Evolutionary conservation across 2,797 vertebrate species (phyloP).

Genomic region (Chromobotia macracanthus): DNA sequence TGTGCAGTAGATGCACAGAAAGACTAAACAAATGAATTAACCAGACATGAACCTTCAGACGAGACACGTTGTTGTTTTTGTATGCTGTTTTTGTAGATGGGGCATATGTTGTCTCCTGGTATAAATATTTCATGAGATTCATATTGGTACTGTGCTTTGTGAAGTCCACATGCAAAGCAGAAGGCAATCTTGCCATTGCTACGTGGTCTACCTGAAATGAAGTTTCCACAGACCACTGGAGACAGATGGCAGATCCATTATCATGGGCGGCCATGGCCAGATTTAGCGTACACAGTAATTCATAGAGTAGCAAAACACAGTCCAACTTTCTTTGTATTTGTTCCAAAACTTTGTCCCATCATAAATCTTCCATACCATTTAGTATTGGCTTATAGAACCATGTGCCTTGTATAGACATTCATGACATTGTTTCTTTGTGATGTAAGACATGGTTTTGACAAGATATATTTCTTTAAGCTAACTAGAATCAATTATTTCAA

Average conservation of each 20-base stretch:
- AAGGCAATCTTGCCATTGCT: constrained; percentile 59
- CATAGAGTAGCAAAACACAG: not conserved
- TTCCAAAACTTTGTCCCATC: not conserved
- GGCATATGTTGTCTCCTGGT: constrained; percentile 43
- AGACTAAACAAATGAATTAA: constrained; percentile 36
- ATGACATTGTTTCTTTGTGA: no score
- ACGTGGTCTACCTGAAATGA: constrained; percentile 60
- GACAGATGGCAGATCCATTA: constrained; percentile 74
- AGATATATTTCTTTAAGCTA: no score
- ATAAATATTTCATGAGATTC: constrained; percentile 73
- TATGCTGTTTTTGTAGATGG: constrained; percentile 28
- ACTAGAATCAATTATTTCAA: no score
- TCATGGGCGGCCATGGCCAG: constrained; percentile 55
- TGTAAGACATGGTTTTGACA: no score
- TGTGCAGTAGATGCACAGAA: not conserved
- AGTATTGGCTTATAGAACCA: no score
- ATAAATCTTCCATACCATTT: not conserved
- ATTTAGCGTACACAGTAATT: constrained; percentile 17
- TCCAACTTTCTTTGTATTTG: not conserved
- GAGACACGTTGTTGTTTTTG: not conserved
- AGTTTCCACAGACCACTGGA: constrained; percentile 57
- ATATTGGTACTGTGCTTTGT: constrained; percentile 66
- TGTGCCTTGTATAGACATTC: no score
- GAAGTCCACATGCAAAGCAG: constrained; percentile 66
- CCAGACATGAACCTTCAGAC: constrained; percentile 18